These are phyloP conservation scores for Pseudomyrmex gracilis DNA, from an alignment of 1,140 invertebrate species.

Conservation along the genomic window DNA sequence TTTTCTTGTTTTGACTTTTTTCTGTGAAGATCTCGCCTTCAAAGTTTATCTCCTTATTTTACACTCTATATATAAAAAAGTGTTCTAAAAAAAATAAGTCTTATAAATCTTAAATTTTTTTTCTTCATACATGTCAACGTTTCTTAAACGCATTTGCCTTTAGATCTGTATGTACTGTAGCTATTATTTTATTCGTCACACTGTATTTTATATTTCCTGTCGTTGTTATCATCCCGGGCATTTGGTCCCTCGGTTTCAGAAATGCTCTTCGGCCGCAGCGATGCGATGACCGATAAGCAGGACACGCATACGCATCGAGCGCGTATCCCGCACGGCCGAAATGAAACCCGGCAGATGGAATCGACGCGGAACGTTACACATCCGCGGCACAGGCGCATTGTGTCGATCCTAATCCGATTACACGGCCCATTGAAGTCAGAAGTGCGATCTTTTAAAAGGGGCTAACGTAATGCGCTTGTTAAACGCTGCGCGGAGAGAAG, in stretches of 20 bases:
- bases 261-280: background rate
- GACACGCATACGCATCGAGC: slow-evolving; percentile 32
- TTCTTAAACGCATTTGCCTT: background rate
- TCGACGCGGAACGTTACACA: slow-evolving; percentile 75
- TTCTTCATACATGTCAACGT: background rate
- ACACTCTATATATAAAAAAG: too few species aligned
- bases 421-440: slow-evolving; percentile 85
- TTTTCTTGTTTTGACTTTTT: too few species aligned
- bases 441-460: slow-evolving; percentile 85
- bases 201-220: background rate
- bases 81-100: too few species aligned
- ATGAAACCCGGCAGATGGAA: slow-evolving; percentile 80
- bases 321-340: slow-evolving; percentile 6
- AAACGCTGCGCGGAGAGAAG: slow-evolving; percentile 71
- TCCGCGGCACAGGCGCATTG: slow-evolving; percentile 71
- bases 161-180: background rate
- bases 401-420: slow-evolving; percentile 84
- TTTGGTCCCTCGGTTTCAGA: background rate
- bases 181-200: background rate
- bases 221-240: background rate
- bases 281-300: slow-evolving; percentile 5
- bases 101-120: too few species aligned
- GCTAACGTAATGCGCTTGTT: slow-evolving; percentile 81
- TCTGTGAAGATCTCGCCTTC: too few species aligned
- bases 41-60: too few species aligned